Conservation (phyloP, 2,888 invertebrate species). For the Sphaerophoria taeniata region DNA sequence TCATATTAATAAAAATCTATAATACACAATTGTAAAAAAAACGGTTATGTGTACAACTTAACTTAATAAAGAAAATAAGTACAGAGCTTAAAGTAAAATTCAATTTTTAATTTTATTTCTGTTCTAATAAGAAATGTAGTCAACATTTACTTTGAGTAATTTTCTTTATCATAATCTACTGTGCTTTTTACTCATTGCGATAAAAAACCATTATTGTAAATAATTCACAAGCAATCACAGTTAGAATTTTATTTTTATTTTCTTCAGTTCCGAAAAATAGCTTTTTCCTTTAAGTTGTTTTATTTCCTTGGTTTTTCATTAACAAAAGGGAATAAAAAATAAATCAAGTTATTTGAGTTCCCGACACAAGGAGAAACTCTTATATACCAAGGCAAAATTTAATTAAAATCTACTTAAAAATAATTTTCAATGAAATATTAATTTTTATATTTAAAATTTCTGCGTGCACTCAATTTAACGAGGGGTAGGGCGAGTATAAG, state of each 20-base stretch:
- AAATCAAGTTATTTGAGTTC: slow-evolving; percentile 45
- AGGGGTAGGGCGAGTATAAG: slow-evolving; percentile 83
- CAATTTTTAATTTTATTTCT: slow-evolving; percentile 42
- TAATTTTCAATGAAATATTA: slow-evolving; percentile 81
- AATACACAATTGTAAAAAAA: too few species aligned
- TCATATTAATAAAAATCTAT: too few species aligned
- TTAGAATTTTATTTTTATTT: slow-evolving; percentile 75
- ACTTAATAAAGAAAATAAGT: slow-evolving; percentile 57
- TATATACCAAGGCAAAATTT: slow-evolving; percentile 42
- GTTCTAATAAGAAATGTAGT: slow-evolving; percentile 36
- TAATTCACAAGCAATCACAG: slow-evolving; percentile 61
- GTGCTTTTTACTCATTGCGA: slow-evolving; percentile 64
- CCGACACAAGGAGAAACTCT: slow-evolving; percentile 63
- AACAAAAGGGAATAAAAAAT: slow-evolving; percentile 56
- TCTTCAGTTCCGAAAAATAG: slow-evolving; percentile 41
- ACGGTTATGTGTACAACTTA: too few species aligned
- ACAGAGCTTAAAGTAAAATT: slow-evolving; percentile 69
- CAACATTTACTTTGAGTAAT: slow-evolving; percentile 52
- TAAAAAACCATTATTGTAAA: slow-evolving; percentile 50
- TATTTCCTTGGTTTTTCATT: slow-evolving; percentile 50
- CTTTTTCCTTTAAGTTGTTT: slow-evolving; percentile 59
- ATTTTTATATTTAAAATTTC: slow-evolving; percentile 79
- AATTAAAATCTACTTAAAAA: slow-evolving; percentile 77
- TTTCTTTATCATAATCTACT: slow-evolving; percentile 38
- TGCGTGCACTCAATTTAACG: slow-evolving; percentile 83